Evolutionary conservation across 92 coral and sea anemone genomes (phyloP), one percentile per base, ranked within the genome.

Genomic region (Palythoa grandis): DNA sequence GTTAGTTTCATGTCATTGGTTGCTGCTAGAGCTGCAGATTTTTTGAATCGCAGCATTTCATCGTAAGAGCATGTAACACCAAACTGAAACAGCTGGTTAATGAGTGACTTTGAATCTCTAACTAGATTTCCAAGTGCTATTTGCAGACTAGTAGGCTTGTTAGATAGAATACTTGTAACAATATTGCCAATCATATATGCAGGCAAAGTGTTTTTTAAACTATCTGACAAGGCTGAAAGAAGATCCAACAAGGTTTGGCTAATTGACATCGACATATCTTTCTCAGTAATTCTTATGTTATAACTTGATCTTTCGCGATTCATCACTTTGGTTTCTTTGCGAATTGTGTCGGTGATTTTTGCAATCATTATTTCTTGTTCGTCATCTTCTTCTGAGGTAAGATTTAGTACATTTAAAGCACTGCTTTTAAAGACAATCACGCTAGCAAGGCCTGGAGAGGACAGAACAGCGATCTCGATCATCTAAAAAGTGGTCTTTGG

Each of bases 401-500:
- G 35, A 29, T 29, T 29, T 29, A 29, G 35, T 29, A 29, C n/a
- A n/a, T n/a, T n/a, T n/a, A n/a, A n/a, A n/a, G 95, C 92, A 79
- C 58, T 78, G 1, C 58, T 47, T 78, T 52, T 74, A 68, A 92
- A 92, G 54, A 88, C 84, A 11, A 92, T 63, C 3, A 90, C 15
- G 52, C 90, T 90, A 25, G 92, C 37, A 86, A 92, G 60, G 11
- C 93, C 95, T 1, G 92, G 90, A 7, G 92, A 92, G 7, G 91
- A 90, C 16, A 92, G 91, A 73, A 87, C 71, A 54, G 77, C 88
- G 40, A 90, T 47, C 35, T 29, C n/a, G n/a, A 63, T 84, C 90
- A 38, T 90, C 91, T 52, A n/a, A 66, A 76, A 92, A 79, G 80
- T 84, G 84, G 13, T 84, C 88, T 47, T 63, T 47, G 83, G 87